A percentile compares a stretch with the other conserved stretches of the same genome.
phyloP scores from a whole-genome alignment of 2,113 vertebrate species.

The Silurus glanis region DNA sequence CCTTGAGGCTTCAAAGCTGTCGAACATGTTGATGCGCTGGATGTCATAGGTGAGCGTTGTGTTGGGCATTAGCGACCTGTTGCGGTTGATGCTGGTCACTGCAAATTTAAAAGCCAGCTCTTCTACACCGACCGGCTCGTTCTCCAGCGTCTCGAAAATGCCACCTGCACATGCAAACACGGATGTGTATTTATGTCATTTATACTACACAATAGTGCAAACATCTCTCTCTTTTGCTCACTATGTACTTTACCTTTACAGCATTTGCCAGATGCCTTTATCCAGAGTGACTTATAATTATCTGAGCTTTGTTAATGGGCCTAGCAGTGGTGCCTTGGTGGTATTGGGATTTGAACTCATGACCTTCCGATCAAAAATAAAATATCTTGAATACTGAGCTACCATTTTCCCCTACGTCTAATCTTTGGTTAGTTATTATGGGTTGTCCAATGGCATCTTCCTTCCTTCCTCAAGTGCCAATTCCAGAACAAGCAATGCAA shows the following conservation, averaged over 20 bases:
- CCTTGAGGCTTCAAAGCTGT: constrained; percentile 96
- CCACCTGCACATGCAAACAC: constrained; percentile 79
- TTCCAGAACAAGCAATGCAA: neutral
- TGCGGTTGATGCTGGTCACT: constrained; percentile 95
- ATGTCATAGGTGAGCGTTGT: constrained; percentile 97
- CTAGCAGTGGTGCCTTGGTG: no score
- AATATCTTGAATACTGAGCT: neutral
- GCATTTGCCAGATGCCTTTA: no score
- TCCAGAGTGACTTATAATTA: no score
- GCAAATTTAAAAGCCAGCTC: constrained; percentile 99
- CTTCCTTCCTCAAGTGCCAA: neutral
- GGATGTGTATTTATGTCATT: neutral
- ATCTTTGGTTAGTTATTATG: neutral
- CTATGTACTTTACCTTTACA: no score
- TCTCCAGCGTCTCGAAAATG: constrained; percentile 97
- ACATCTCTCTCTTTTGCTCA: neutral
- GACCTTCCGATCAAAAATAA: no score
- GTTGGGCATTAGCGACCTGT: constrained; percentile 96
- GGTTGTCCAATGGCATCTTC: neutral
- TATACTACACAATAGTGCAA: neutral
- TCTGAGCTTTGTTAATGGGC: no score
- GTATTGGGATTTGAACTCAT: no score
- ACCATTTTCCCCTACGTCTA: neutral
- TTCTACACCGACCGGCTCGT: constrained; percentile 91
- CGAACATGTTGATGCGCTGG: constrained; percentile 96